Evolutionary conservation across 2,113 vertebrate genomes (phyloP).

Genomic region (Setophaga coronata): DNA sequence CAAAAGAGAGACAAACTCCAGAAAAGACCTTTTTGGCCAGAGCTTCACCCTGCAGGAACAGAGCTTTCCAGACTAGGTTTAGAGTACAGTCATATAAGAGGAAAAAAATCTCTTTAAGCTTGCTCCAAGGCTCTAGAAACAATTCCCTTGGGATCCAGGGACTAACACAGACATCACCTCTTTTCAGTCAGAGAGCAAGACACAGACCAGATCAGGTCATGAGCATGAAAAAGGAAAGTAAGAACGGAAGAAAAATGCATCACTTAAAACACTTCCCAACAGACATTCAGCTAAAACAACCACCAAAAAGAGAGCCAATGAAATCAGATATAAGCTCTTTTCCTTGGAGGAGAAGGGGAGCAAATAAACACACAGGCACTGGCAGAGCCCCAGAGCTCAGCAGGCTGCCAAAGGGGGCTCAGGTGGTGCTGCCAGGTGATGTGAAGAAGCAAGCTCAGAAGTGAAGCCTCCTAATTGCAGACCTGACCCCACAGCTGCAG

Average conservation of each 20-base stretch:
- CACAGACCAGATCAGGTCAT: background rate
- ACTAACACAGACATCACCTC: background rate
- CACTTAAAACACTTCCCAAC: background rate
- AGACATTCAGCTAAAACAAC: background rate
- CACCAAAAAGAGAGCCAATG: background rate
- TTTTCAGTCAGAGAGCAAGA: background rate
- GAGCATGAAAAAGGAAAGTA: background rate
- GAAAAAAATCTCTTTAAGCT: background rate
- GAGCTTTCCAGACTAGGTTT: background rate
- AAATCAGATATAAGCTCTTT: background rate
- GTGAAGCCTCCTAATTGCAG: background rate
- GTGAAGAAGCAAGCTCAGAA: background rate
- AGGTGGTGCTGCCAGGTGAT: background rate
- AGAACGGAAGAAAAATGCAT: background rate
- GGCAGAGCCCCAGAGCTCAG: background rate
- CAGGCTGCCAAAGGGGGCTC: background rate
- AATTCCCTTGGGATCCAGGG: background rate
- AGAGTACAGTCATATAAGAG: background rate
- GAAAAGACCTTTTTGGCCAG: background rate
- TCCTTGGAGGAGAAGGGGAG: background rate
- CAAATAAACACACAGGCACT: background rate
- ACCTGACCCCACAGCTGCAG: background rate
- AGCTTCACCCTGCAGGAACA: background rate
- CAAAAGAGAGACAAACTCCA: background rate
- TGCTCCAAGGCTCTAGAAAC: background rate